These are phyloP conservation scores for Ameiurus melas DNA, from an alignment of 2,113 vertebrate genomes.

Conservation along the genomic window DNA sequence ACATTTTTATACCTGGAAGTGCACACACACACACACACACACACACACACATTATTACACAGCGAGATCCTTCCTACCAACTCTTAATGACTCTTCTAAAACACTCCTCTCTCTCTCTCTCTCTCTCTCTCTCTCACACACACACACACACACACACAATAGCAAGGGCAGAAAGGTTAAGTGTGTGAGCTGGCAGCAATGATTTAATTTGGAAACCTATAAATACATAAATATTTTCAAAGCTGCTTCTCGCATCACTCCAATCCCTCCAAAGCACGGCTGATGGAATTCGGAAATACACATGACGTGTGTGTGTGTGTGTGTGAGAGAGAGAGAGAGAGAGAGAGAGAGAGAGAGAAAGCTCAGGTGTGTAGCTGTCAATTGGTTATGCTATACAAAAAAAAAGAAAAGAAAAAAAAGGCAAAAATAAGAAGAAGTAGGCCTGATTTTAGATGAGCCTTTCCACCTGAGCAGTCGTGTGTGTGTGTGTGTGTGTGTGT, in stretches of 20 bases:
- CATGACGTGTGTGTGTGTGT: slow-evolving; percentile 23
- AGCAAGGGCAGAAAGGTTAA: slow-evolving; percentile 20
- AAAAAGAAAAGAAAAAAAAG: slow-evolving; percentile 62
- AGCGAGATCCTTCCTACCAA: slow-evolving; percentile 6
- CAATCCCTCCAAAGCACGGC: slow-evolving; percentile 10
- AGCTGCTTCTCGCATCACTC: not conserved
- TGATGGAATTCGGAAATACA: slow-evolving; percentile 17
- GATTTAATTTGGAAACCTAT: slow-evolving; percentile 39
- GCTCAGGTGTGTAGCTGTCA: slow-evolving; percentile 64
- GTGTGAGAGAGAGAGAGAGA: slow-evolving; percentile 33
- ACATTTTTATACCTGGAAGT: slow-evolving; percentile 1
- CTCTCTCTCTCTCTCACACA: not conserved
- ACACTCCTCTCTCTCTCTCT: not conserved
- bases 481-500: slow-evolving; percentile 44
- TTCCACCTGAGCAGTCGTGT: slow-evolving; percentile 42
- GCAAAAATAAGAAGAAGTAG: slow-evolving; percentile 64
- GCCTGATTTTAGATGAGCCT: slow-evolving; percentile 71
- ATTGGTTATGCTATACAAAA: slow-evolving; percentile 39
- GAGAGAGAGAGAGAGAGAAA: slow-evolving; percentile 42
- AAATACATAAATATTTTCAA: slow-evolving; percentile 35
- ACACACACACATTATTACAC: slow-evolving; percentile 8
- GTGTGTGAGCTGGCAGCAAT: slow-evolving; percentile 5
- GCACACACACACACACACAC: not conserved
- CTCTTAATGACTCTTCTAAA: not conserved
- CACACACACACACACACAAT: slow-evolving; percentile 16